Conservation (phyloP, 2,888 invertebrate species). For the Cheilosia soror region DNA sequence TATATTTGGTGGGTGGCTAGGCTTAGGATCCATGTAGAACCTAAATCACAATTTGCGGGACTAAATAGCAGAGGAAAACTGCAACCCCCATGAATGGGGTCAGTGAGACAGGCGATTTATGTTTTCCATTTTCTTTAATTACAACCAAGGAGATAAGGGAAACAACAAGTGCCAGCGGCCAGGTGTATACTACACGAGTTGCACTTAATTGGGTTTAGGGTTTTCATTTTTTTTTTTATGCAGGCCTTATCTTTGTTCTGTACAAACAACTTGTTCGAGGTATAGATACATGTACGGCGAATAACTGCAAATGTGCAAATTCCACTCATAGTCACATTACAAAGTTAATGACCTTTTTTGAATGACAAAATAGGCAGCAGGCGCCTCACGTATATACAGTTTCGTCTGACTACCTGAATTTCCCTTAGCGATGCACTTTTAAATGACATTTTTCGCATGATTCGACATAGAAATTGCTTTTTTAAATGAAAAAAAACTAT, state of each 20-base stretch:
- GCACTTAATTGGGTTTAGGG: constrained; percentile 54
- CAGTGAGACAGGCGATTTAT: constrained; percentile 69
- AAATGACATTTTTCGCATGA: too few relatives aligned
- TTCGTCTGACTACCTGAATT: too few relatives aligned
- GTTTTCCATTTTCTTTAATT: constrained; percentile 74
- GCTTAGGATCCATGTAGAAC: constrained; percentile 7
- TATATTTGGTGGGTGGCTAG: constrained; percentile 35
- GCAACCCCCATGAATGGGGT: constrained; percentile 50
- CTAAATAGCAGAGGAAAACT: constrained; percentile 1
- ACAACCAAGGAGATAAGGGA: constrained; percentile 60
- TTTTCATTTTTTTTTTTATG: constrained; percentile 3
- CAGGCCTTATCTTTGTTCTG: constrained; percentile 3
- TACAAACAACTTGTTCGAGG: background rate
- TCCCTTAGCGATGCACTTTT: too few relatives aligned
- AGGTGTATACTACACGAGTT: constrained; percentile 5
- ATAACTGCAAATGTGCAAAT: background rate
- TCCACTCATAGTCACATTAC: too few relatives aligned
- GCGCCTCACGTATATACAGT: too few relatives aligned
- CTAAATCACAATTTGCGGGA: constrained; percentile 34
- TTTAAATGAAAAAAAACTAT: too few relatives aligned
- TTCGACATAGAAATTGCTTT: too few relatives aligned
- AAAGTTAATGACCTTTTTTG: too few relatives aligned
- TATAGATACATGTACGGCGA: background rate
- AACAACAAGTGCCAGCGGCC: constrained; percentile 22
- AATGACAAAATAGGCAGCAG: too few relatives aligned